Percentiles rank a stretch among this genome's conserved stretches.
Evolutionary conservation across 2,797 vertebrate species (phyloP).

Genomic region (Propithecus deckenii): DNA sequence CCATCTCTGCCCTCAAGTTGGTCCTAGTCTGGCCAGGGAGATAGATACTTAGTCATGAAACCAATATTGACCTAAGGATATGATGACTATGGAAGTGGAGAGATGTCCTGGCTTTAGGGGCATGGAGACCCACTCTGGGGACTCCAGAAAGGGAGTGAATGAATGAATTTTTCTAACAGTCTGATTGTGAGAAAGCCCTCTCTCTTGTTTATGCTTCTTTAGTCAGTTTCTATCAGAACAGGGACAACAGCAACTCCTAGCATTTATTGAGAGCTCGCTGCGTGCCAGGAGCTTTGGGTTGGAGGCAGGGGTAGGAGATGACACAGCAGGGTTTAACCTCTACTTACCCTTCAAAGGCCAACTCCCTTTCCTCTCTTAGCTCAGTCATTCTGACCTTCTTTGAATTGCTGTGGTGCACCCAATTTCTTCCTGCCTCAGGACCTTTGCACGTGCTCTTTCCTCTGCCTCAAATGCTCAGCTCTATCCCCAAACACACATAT

Average conservation of each 20-base stretch:
- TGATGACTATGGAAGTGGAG: neutral
- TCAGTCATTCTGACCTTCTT: neutral
- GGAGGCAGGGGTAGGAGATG: neutral
- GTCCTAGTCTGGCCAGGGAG: neutral
- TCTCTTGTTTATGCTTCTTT: neutral
- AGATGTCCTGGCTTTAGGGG: neutral
- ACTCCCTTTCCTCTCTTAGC: neutral
- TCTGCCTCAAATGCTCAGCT: neutral
- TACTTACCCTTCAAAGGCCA: neutral
- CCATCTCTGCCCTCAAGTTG: neutral
- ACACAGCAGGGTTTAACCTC: neutral
- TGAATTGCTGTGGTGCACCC: neutral
- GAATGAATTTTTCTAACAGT: neutral
- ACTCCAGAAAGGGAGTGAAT: neutral
- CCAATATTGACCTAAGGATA: neutral
- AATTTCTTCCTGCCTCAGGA: neutral
- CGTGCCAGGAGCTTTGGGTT: accelerated
- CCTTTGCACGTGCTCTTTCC: neutral
- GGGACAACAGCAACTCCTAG: neutral
- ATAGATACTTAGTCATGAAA: neutral
- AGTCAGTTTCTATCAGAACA: neutral
- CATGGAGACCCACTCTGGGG: neutral
- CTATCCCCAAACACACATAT: neutral
- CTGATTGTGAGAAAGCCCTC: neutral
- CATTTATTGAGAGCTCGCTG: neutral